phyloP scores from a whole-genome alignment of 2,797 vertebrate species.

The Hirundo rustica region DNA sequence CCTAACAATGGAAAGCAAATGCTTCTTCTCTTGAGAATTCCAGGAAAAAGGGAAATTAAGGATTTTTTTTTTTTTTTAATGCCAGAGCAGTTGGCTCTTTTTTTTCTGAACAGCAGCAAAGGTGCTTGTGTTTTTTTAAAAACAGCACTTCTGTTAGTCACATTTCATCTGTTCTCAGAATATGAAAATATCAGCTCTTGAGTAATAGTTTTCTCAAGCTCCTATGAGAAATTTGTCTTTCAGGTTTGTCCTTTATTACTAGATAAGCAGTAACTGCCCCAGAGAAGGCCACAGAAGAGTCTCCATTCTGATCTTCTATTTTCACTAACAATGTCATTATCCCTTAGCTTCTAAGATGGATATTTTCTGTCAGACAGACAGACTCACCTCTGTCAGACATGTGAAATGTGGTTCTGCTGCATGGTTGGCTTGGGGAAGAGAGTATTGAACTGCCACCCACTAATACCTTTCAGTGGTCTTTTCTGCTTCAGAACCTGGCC shows the following conservation, averaged over 20 bases:
- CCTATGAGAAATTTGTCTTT: background rate
- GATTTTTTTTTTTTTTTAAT: background rate
- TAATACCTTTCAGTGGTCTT: background rate
- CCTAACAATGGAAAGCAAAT: background rate
- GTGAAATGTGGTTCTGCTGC: background rate
- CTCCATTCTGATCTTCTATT: background rate
- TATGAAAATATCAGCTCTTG: background rate
- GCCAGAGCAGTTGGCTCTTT: background rate
- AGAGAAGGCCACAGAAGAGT: background rate
- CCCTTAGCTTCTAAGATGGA: background rate
- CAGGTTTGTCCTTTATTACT: background rate
- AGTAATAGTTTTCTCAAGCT: background rate
- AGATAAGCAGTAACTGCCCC: background rate
- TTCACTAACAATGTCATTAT: background rate
- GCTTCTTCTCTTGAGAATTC: background rate
- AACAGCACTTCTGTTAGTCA: background rate
- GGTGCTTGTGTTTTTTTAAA: background rate
- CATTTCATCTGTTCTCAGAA: background rate
- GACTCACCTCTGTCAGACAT: background rate
- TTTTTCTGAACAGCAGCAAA: background rate
- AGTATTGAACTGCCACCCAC: background rate
- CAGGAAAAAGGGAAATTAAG: background rate
- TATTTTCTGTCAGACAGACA: background rate
- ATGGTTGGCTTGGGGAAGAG: background rate
- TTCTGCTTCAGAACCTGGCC: background rate